phyloP scores from a whole-genome alignment of 2,113 vertebrate genomes.

The Pogona vitticeps region DNA sequence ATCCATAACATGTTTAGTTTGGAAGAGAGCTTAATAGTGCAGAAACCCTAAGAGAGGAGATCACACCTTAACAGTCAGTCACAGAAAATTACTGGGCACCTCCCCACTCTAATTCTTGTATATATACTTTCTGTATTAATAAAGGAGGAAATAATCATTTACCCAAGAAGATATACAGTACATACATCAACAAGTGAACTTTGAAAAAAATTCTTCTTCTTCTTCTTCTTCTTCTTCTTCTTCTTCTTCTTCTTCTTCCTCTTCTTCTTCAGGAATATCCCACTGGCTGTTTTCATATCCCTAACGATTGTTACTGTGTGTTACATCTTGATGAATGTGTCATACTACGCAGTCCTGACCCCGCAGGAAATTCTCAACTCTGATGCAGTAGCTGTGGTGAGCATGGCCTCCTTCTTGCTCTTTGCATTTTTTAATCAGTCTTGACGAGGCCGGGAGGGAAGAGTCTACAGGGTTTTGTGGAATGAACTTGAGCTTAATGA shows the following conservation, averaged over 20 bases:
- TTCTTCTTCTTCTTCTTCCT: no score
- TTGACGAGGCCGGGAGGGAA: slow-evolving; percentile 29
- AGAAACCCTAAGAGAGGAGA: neutral
- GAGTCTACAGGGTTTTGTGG: slow-evolving; percentile 53
- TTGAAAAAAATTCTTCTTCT: no score
- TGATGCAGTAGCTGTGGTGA: slow-evolving; percentile 50
- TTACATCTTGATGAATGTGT: slow-evolving; percentile 55
- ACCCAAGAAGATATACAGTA: slow-evolving; percentile 30
- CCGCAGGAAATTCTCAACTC: slow-evolving; percentile 66
- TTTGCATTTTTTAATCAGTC: neutral
- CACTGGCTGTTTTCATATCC: slow-evolving; percentile 55
- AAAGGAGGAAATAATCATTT: neutral
- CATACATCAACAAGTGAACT: slow-evolving; percentile 35
- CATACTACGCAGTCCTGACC: slow-evolving; percentile 64
- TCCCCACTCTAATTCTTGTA: neutral
- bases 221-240: no score
- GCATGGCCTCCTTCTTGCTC: slow-evolving; percentile 24
- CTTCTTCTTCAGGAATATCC: slow-evolving; percentile 53
- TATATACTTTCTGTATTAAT: neutral
- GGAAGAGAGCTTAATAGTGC: neutral
- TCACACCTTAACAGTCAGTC: no score
- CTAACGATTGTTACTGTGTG: slow-evolving; percentile 47
- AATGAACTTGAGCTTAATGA: slow-evolving; percentile 34
- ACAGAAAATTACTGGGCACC: neutral
- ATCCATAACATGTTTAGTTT: neutral